Base-by-base conservation (phyloP, 2,113 vertebrate genomes). In the Halcyon senegalensis region DNA sequence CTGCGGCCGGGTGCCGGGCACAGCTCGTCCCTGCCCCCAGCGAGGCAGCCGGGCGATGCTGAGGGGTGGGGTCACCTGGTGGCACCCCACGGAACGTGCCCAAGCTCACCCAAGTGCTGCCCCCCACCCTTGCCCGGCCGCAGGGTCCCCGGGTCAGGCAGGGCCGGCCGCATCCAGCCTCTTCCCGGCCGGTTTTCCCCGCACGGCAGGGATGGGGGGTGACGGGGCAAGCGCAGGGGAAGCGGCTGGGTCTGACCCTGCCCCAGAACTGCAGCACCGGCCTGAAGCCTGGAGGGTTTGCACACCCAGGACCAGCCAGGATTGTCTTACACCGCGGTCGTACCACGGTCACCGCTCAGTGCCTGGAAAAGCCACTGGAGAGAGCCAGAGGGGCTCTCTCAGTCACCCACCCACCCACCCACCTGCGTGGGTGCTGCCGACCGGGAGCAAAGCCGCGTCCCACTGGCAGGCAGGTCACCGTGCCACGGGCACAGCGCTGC, bases 1-100 rank as follows among this genome's bases (percentile, higher is more conserved):
- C 84, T 53, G 91, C 10, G 35, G 91, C 86, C 18, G 56, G 87
- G 87, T 9, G 89, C 94, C 79, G 95, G 96, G 90, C 96, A 97
- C 97, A 68, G 97, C 91, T 87, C 75, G 58, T 87, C 53, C 85
- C 25, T 31, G 85, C 59, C 33, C 66, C 59, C 73, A 11, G 53
- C 0, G 11, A 1, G 1, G 27, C 39, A 31, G 74, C 30, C 2
- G 7, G 48, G 44, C 30, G 30, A 55, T 79, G 39, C 23, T 1
- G 3, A 10, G 17, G 83, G 9, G 10, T 21, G 17, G 35, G 41
- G 55, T 48, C 28, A 39, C 58, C 35, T 3, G 27, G 5, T 8
- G 17, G 39, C 63, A 16, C 35, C 35, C 44, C 5, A 14, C 50
- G 55, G 55, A 77, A 25, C 2, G 3, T 3, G 8, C 19, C 70